phyloP scores from a whole-genome alignment of 2,113 vertebrate genomes.

The Notechis scutatus region DNA sequence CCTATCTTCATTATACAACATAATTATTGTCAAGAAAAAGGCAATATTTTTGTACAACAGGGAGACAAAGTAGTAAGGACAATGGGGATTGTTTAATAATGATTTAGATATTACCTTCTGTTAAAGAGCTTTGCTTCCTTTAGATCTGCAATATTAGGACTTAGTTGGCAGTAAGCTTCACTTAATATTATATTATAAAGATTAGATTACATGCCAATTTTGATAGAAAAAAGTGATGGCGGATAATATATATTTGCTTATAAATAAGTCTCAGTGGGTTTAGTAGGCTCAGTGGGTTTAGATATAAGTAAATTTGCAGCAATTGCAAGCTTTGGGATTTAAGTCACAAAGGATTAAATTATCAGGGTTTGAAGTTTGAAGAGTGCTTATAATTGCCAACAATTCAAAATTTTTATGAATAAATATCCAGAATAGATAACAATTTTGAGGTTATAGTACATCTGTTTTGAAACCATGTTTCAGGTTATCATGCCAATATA shows the following conservation, averaged over 20 bases:
- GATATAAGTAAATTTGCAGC: neutral
- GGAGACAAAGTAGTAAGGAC: slow-evolving; percentile 55
- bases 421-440: neutral
- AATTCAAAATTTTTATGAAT: neutral
- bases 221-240: neutral
- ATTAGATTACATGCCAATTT: neutral
- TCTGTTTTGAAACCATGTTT: neutral
- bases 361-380: neutral
- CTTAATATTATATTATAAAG: neutral
- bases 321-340: neutral
- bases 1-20: slow-evolving; percentile 65
- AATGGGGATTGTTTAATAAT: slow-evolving; percentile 55
- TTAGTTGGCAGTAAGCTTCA: neutral
- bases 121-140: slow-evolving; percentile 33
- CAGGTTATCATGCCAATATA: neutral
- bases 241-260: neutral
- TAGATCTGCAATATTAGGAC: slow-evolving; percentile 30
- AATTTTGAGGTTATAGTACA: neutral
- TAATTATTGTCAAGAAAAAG: slow-evolving; percentile 64
- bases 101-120: slow-evolving; percentile 59
- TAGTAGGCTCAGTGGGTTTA: neutral
- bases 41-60: slow-evolving; percentile 62
- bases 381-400: neutral
- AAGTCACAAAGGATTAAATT: neutral
- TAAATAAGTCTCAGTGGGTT: neutral